Evolutionary conservation across 2,113 vertebrate genomes (phyloP).

Genomic region (Excalfactoria chinensis): DNA sequence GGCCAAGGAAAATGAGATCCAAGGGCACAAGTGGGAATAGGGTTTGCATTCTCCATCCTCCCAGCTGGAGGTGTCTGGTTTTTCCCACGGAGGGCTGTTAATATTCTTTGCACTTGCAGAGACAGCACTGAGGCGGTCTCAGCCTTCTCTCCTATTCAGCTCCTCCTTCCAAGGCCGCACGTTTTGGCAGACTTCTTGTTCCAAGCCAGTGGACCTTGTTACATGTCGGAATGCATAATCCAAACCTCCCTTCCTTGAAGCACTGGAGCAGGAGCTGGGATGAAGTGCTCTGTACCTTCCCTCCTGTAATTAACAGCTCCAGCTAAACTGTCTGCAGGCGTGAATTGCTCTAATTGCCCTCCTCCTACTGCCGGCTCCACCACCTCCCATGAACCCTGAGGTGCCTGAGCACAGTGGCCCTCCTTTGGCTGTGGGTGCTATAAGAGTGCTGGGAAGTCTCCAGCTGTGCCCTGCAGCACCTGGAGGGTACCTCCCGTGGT

Average conservation of each 20-base stretch:
- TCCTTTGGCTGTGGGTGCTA: not conserved
- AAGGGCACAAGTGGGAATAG: not conserved
- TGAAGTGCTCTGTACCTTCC: not conserved
- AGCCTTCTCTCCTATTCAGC: not conserved
- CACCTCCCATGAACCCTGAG: not conserved
- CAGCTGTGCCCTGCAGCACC: not conserved
- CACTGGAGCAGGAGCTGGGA: not conserved
- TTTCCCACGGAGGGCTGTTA: not conserved
- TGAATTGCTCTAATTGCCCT: not conserved
- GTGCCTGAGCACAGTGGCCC: not conserved
- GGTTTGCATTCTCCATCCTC: not conserved
- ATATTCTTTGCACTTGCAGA: conserved; percentile 7
- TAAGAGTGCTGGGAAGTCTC: fast-evolving
- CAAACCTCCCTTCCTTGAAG: not conserved
- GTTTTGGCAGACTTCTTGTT: conserved; percentile 65
- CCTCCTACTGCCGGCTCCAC: fast-evolving
- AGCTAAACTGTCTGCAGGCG: not conserved
- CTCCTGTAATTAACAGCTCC: not conserved
- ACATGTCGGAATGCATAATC: conserved; percentile 27
- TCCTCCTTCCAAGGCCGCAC: not conserved
- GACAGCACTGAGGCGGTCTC: not conserved
- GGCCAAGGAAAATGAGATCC: not conserved
- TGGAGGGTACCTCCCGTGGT: not conserved
- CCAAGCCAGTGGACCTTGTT: conserved; percentile 66
- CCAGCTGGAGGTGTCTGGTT: not conserved